These are phyloP conservation scores for Carassius carassius DNA, from an alignment of 2,113 vertebrate genomes.

Conservation along the genomic window DNA sequence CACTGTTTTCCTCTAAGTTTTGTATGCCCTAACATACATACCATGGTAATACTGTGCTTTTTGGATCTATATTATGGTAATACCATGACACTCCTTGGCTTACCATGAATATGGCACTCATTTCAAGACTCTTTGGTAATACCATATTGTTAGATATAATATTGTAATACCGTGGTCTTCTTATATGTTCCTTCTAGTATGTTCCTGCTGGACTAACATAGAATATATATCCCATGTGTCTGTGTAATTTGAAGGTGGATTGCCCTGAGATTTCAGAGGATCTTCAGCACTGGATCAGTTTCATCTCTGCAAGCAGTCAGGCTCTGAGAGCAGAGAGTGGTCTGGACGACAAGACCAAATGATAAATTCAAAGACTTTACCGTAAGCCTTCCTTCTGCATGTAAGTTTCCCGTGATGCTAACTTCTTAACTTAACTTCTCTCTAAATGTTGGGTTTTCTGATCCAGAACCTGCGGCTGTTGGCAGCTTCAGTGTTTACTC, in stretches of 20 bases:
- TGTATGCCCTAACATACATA: too few relatives aligned
- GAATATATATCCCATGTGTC: neutral
- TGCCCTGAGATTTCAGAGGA: slow-evolving; percentile 83
- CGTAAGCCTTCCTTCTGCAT: slow-evolving; percentile 26
- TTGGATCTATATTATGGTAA: too few relatives aligned
- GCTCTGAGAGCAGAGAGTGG: slow-evolving; percentile 79
- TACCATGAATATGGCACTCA: too few relatives aligned
- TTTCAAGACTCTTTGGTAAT: too few relatives aligned
- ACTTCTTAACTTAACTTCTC: neutral
- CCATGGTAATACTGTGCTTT: too few relatives aligned
- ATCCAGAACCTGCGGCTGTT: neutral
- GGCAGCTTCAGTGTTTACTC: neutral
- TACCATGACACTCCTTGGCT: too few relatives aligned
- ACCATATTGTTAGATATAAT: neutral
- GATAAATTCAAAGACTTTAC: slow-evolving; percentile 28
- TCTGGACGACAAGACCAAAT: slow-evolving; percentile 73
- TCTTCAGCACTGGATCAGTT: slow-evolving; percentile 83
- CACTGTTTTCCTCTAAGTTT: too few relatives aligned
- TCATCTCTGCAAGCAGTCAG: slow-evolving; percentile 85
- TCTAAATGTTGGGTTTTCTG: neutral
- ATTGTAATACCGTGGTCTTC: neutral
- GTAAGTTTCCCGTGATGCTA: slow-evolving; percentile 2
- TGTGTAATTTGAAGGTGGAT: slow-evolving; percentile 74
- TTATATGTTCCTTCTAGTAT: neutral
- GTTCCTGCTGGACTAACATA: neutral